Conservation (phyloP, 2,113 vertebrate genomes). For the Barbus barbus region DNA sequence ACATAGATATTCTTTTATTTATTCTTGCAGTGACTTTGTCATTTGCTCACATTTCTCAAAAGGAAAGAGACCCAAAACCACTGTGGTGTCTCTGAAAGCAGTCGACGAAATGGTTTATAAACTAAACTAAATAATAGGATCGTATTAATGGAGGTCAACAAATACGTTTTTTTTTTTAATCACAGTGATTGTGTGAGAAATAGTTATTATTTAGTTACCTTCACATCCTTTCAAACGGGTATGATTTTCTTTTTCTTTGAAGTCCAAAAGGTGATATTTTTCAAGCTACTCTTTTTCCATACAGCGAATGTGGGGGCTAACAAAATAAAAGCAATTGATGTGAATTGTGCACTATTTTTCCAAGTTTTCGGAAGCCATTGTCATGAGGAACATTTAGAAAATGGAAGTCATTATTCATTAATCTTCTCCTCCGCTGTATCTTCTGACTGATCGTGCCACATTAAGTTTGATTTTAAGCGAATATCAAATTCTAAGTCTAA, state of each 20-base stretch:
- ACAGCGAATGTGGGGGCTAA: no score
- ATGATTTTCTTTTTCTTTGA: neutral
- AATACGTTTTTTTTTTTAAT: neutral
- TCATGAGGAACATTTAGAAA: neutral
- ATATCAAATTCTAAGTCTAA: neutral
- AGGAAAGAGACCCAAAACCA: neutral
- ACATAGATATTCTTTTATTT: conserved; percentile 21
- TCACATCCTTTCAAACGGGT: neutral
- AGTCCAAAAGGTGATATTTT: neutral
- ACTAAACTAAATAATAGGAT: neutral
- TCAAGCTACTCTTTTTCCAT: no score
- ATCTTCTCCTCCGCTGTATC: neutral
- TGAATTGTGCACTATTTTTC: neutral
- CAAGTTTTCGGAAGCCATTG: neutral
- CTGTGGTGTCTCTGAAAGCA: no score
- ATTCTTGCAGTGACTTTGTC: conserved; percentile 37
- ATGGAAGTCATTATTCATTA: conserved; percentile 7
- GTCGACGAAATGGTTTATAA: neutral
- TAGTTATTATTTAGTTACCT: neutral
- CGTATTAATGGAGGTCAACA: neutral
- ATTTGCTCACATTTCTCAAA: conserved; percentile 2
- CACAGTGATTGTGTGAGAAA: neutral
- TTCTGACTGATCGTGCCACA: neutral
- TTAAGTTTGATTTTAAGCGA: neutral
- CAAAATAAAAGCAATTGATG: neutral